These are phyloP conservation scores for Entosphenus tridentatus DNA, from an alignment of 2,113 vertebrate genomes.

Conservation along the genomic window DNA sequence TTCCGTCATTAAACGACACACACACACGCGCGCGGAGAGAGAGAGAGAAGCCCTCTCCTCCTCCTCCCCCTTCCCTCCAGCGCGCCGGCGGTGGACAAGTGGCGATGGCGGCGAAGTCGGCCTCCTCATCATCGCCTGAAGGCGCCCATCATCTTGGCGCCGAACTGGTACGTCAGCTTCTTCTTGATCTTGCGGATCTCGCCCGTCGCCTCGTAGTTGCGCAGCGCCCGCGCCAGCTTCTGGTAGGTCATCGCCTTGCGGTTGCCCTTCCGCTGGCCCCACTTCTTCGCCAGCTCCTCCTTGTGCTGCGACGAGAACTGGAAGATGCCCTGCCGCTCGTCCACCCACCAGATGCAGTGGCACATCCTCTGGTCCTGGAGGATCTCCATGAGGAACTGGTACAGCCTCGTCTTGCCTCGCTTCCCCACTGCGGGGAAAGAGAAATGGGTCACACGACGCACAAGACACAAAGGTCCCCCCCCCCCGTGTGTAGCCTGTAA, in stretches of 20 bases:
- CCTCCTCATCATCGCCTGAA: not conserved
- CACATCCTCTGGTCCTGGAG: constrained; percentile 87
- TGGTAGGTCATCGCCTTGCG: constrained; percentile 35
- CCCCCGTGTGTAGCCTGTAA: not conserved
- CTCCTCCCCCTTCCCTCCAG: too few relatives aligned
- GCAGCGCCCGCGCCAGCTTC: constrained; percentile 29
- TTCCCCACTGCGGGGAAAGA: not conserved
- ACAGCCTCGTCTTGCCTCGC: constrained; percentile 59
- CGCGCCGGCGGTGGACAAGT: too few relatives aligned
- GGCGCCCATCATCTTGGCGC: constrained; percentile 17
- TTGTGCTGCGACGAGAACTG: constrained; percentile 34
- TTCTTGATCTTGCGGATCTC: constrained; percentile 32
- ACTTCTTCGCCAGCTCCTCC: constrained; percentile 25
- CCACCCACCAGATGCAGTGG: constrained; percentile 90
- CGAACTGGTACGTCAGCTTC: constrained; percentile 32
- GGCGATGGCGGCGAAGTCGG: too few relatives aligned
- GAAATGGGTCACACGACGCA: not conserved
- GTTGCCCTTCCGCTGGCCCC: constrained; percentile 32
- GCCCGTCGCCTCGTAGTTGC: constrained; percentile 30
- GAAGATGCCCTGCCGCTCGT: constrained; percentile 26
- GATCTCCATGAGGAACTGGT: constrained; percentile 91
- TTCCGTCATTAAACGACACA: too few relatives aligned
- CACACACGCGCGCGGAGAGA: too few relatives aligned
- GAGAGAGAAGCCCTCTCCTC: too few relatives aligned
- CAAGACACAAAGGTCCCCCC: not conserved